Evolutionary conservation across 2,797 vertebrate species (phyloP), one percentile per base, ranked within the genome.

Genomic region (Euthynnus affinis): DNA sequence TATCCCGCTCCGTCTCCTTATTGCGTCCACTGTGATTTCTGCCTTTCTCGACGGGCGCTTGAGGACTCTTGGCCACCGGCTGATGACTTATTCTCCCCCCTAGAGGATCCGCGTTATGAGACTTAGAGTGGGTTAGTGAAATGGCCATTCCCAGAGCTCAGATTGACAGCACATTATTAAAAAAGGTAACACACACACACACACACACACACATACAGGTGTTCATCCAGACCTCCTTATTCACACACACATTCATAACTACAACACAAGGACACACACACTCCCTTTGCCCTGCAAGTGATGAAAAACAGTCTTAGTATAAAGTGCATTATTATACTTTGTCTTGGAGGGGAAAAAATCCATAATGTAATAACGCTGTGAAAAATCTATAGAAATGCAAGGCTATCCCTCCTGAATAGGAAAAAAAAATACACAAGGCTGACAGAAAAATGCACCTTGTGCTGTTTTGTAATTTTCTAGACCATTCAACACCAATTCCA

Each of bases 91-190:
- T 83, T 93, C 82, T 80, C 34, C 65, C 85, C 86, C 91, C 90
- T 86, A 48, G 77, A 84, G 89, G 92, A 88, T 82, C 83, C 4
- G 71, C 68, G 78, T 94, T 94, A 94, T 92, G 91, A 93, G 89
- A 89, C 89, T 89, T 73, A 70, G 88, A 81, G 71, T 85, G 89
- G 86, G 85, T 89, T 89, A 86, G 88, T 86, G 82, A 91, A 90
- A 93, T 84, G 85, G 82, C 82, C 88, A 49, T 88, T 82, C 78
- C 84, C 78, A 76, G 71, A 84, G 83, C 82, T 44, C 76, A 84
- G 93, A 94, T 90, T 94, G 94, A 94, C 94, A 95, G 91, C 79
- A 81, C 91, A 87, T 94, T 95, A 95, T 95, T 93, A 93, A 91
- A 92, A 95, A 92, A 85, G 79, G 75, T 75, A 74, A 84, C 83